Conservation (phyloP, 1,140 invertebrate genomes). For the Phymorhynchus buccinoides region DNA sequence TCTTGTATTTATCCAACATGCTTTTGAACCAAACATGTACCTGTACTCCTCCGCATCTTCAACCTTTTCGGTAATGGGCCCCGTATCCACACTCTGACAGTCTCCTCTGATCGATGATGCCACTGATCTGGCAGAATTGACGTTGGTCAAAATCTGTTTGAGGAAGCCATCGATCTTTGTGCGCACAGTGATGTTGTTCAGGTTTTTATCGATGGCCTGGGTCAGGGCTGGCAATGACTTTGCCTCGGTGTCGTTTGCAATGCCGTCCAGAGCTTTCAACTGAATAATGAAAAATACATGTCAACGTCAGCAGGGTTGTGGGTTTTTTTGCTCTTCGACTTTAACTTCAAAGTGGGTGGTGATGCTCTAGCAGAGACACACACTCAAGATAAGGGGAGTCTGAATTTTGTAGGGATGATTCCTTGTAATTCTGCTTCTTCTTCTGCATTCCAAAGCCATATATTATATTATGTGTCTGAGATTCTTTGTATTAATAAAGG, state of each 20-base stretch:
- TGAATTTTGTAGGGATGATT: too few relatives aligned
- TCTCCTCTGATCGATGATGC: slow-evolving; percentile 42
- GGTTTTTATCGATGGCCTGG: slow-evolving; percentile 41
- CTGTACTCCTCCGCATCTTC: slow-evolving; percentile 55
- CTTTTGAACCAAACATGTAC: slow-evolving; percentile 32
- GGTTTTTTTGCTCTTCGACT: too few relatives aligned
- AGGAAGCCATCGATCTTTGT: slow-evolving; percentile 40
- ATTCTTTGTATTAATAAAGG: too few relatives aligned
- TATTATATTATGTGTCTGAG: too few relatives aligned
- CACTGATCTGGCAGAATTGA: slow-evolving; percentile 41
- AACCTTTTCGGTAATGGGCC: slow-evolving; percentile 42
- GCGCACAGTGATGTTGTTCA: slow-evolving; percentile 46
- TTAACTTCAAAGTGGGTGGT: too few relatives aligned
- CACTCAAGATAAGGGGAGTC: too few relatives aligned
- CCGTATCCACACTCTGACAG: slow-evolving; percentile 44
- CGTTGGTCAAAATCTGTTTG: slow-evolving; percentile 48
- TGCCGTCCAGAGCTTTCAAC: slow-evolving; percentile 36
- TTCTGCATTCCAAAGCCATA: too few relatives aligned
- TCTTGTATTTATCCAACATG: too few relatives aligned
- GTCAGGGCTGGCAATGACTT: slow-evolving; percentile 41
- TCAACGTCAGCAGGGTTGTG: too few relatives aligned
- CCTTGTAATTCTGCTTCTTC: too few relatives aligned
- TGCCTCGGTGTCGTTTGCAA: slow-evolving; percentile 44
- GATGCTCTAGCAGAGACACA: too few relatives aligned
- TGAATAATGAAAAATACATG: background rate